A percentile compares a stretch with the other conserved stretches of the same genome.
Conservation (phyloP, 2,888 invertebrate genomes). For the Uloborus plumipes region DNA sequence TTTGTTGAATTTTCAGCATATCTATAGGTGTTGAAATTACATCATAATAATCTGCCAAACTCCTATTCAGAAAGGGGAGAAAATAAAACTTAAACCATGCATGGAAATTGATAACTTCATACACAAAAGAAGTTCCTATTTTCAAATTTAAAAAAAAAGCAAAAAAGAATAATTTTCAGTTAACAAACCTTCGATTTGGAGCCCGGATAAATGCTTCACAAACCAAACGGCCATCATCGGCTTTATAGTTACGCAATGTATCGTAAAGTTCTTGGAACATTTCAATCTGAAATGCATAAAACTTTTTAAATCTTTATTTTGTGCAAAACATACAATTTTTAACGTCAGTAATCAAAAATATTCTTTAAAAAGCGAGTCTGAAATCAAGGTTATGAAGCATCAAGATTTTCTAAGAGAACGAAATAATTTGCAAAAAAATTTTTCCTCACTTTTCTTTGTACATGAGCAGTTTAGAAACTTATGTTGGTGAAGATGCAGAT, state of each 20-base stretch:
- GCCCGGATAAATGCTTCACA: constrained; percentile 96
- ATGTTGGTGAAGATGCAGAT: too few relatives aligned
- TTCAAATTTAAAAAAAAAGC: too few relatives aligned
- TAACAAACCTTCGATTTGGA: constrained; percentile 85
- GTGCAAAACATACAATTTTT: too few relatives aligned
- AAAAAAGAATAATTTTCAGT: too few relatives aligned
- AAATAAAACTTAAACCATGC: neutral
- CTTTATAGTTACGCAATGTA: constrained; percentile 88
- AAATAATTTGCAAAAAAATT: too few relatives aligned
- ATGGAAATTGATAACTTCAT: neutral
- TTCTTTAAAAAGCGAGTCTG: too few relatives aligned
- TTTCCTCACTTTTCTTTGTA: too few relatives aligned
- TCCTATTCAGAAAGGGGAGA: constrained; percentile 28
- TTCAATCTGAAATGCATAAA: constrained; percentile 69
- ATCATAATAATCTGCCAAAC: constrained; percentile 73
- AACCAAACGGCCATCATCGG: constrained; percentile 89
- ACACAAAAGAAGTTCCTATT: too few relatives aligned
- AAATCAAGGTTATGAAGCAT: too few relatives aligned
- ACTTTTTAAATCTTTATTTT: neutral
- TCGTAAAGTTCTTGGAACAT: constrained; percentile 90
- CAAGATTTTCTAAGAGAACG: too few relatives aligned
- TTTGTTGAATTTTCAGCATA: constrained; percentile 93
- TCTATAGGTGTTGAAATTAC: constrained; percentile 96
- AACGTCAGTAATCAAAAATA: too few relatives aligned
- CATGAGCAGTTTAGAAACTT: too few relatives aligned